These are phyloP conservation scores for Eupithecia subumbrata DNA, from an alignment of 2,888 invertebrate species.

Conservation along the genomic window DNA sequence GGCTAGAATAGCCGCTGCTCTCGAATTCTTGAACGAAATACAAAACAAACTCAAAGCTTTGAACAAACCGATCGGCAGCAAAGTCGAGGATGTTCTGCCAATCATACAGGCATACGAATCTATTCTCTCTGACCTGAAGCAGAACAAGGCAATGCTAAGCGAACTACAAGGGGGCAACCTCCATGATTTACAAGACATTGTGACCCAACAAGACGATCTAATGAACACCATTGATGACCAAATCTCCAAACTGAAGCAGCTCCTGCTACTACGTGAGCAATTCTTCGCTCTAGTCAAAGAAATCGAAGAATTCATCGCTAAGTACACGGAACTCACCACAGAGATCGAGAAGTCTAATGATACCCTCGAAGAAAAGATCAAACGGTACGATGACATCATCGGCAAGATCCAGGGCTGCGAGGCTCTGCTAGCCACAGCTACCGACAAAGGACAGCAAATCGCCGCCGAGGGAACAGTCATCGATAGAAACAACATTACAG, in stretches of 20 bases:
- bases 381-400: slow-evolving; percentile 93
- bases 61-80: slow-evolving; percentile 93
- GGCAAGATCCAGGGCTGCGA: slow-evolving; percentile 95
- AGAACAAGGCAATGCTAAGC: slow-evolving; percentile 90
- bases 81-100: slow-evolving; percentile 95
- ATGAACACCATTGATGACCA: slow-evolving; percentile 94
- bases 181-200: slow-evolving; percentile 90
- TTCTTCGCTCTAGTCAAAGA: slow-evolving; percentile 94
- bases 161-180: slow-evolving; percentile 90
- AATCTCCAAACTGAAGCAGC: slow-evolving; percentile 90
- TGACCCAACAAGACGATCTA: slow-evolving; percentile 93
- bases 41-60: slow-evolving; percentile 92
- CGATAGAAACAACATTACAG: slow-evolving; percentile 94
- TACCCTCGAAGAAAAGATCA: slow-evolving; percentile 93
- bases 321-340: slow-evolving; percentile 92
- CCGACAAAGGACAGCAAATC: slow-evolving; percentile 96
- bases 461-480: slow-evolving; percentile 94
- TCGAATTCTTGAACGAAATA: slow-evolving; percentile 91
- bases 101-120: slow-evolving; percentile 90
- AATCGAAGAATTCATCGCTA: slow-evolving; percentile 93
- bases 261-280: slow-evolving; percentile 92
- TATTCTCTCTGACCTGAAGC: slow-evolving; percentile 90
- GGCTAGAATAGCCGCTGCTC: slow-evolving; percentile 90
- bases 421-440: slow-evolving; percentile 92
- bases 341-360: slow-evolving; percentile 94